Conservation (phyloP, 1,140 invertebrate genomes). For the Trinorchestia longiramus region DNA sequence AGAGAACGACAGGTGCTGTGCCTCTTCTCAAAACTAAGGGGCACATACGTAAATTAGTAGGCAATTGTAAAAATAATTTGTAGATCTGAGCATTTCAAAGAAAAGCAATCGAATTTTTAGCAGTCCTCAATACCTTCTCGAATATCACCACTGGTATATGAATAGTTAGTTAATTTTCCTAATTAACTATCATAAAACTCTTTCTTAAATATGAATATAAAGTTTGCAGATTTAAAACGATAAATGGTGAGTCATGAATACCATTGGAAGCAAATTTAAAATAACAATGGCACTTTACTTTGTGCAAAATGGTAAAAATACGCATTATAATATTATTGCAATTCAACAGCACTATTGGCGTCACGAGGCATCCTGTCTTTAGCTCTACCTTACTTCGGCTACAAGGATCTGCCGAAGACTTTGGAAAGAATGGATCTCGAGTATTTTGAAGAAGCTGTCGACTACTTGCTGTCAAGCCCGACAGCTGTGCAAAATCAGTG, state of each 20-base stretch:
- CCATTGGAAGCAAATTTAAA: not conserved
- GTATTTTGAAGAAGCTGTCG: conserved; percentile 64
- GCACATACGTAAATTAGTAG: not conserved
- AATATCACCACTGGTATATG: not conserved
- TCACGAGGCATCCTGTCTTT: conserved; percentile 60
- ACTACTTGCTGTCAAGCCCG: conserved; percentile 58
- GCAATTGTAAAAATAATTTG: not conserved
- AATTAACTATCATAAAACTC: not conserved
- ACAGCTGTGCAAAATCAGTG: conserved; percentile 61
- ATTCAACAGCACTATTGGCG: conserved; percentile 59
- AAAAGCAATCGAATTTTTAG: not conserved
- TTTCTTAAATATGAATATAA: not conserved
- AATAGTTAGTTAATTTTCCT: not conserved
- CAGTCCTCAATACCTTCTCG: not conserved
- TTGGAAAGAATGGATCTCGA: conserved; percentile 53
- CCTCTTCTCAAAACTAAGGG: not conserved
- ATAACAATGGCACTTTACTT: not conserved
- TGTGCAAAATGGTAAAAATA: not conserved
- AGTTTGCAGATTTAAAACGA: not conserved
- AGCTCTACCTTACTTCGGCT: conserved; percentile 59
- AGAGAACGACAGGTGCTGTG: not conserved
- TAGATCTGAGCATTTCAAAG: not conserved
- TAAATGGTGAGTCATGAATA: not conserved
- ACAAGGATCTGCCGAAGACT: conserved; percentile 58
- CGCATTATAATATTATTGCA: not conserved